A percentile compares a stretch with the other conserved stretches of the same genome.
These are phyloP conservation scores for Paramisgurnus dabryanus DNA, from an alignment of 2,113 vertebrate species.

Conservation along the genomic window DNA sequence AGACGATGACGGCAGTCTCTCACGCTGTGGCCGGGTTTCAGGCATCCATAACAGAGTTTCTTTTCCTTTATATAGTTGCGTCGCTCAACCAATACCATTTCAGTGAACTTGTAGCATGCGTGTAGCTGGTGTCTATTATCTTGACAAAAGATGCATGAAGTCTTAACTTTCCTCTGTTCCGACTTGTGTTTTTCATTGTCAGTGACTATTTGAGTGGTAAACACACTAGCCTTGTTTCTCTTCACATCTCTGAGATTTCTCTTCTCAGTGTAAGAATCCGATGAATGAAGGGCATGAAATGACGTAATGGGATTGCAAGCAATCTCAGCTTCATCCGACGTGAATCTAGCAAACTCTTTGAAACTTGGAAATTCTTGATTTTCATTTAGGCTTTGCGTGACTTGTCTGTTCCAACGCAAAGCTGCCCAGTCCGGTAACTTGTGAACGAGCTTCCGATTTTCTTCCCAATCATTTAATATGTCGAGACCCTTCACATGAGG, in stretches of 20 bases:
- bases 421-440: neutral
- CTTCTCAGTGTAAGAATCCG: neutral
- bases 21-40: neutral
- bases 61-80: conserved; percentile 29
- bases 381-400: neutral
- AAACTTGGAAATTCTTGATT: neutral
- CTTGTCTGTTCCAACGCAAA: neutral
- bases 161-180: neutral
- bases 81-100: neutral
- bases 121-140: conserved; percentile 4
- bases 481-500: neutral
- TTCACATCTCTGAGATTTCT: neutral
- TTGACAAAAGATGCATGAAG: neutral
- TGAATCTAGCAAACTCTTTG: neutral
- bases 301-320: neutral
- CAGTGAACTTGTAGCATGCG: conserved; percentile 1
- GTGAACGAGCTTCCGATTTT: neutral
- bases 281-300: neutral
- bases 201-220: neutral
- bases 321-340: neutral
- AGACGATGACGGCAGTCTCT: neutral
- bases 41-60: conserved; percentile 40
- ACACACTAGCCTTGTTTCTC: neutral
- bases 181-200: neutral
- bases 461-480: neutral